A percentile compares a stretch with the other conserved stretches of the same genome.
phyloP scores from a whole-genome alignment of 2,113 vertebrate species.

The Erythrocebus patas region DNA sequence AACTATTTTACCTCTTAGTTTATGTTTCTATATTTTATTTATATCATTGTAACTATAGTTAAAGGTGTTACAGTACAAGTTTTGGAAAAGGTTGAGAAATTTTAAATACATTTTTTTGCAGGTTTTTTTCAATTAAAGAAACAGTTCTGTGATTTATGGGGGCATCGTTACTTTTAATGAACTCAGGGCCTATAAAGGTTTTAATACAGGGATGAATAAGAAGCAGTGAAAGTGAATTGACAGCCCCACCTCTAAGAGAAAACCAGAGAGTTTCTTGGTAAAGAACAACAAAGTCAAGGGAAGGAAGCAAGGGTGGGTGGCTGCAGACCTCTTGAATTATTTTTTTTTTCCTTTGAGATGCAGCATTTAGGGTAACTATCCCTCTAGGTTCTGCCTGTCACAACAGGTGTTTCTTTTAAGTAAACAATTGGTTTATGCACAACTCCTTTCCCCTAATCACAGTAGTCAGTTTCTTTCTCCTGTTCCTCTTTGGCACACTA shows the following conservation, averaged over 20 bases:
- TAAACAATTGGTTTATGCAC: neutral
- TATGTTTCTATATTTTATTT: too few species aligned
- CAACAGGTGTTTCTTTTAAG: neutral
- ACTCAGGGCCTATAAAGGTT: neutral
- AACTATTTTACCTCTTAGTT: neutral
- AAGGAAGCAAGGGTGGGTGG: fast-evolving
- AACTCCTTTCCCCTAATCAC: neutral
- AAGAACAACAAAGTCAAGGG: neutral
- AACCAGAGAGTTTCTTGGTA: neutral
- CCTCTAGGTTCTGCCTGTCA: neutral
- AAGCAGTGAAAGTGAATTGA: neutral
- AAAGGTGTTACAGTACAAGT: neutral
- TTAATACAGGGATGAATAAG: neutral
- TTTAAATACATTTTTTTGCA: neutral
- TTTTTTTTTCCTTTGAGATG: neutral
- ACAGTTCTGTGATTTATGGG: neutral
- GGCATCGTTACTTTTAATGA: neutral
- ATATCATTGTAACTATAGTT: neutral
- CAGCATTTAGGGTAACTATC: neutral
- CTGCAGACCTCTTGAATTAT: neutral
- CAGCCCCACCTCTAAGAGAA: neutral
- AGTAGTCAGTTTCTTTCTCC: neutral
- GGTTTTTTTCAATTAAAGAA: neutral
- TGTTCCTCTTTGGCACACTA: neutral
- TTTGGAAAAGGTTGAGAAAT: neutral